Evolutionary conservation across 2,113 vertebrate species (phyloP), one percentile per base, ranked within the genome.

Genomic region (Sterrhoptilus dennistouni): DNA sequence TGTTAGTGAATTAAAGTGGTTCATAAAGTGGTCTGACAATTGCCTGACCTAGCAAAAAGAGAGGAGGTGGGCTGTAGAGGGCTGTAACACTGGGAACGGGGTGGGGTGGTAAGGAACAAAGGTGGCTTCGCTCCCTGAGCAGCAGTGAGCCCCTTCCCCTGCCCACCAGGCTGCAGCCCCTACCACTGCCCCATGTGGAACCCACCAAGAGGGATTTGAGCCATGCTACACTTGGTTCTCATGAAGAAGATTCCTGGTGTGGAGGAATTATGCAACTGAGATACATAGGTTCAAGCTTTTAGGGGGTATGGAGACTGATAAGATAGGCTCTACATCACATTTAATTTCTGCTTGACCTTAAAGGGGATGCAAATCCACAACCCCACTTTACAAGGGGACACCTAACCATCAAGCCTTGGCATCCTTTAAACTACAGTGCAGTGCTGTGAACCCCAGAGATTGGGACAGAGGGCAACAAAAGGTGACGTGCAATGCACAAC

Each of bases 401-500:
- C 24, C 33, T 49, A 61, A 44, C 22, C 42, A 33, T 29, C 31
- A 16, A 64, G 56, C 25, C 31, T 16, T 53, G 53, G 36, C 42
- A 54, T 54, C 20, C 47, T 74, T 79, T 45, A 52, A 35, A 35
- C 8, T 63, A 29, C 36, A 31, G 5, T 4, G 3, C 57, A 36
- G 38, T 57, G 56, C 70, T 90, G 27, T 16, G 19, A 57, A 52
- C n/a, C 23, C n/a, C 22, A 57, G 42, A 28, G 29, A 36, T 0
- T 0, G 0, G 52, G 71, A 45, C 35, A 59, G 18, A 36, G 63
- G 42, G 44, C 42, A 50, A 0, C 6, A 11, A 29, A 31, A 28
- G 14, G 24, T 61, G 70, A 65, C 13, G 25, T 8, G 47, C 40
- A 56, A 16, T 0, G 2, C 40, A 38, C 47, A 44, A 8, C 35